These are phyloP conservation scores for Phengaris arion DNA, from an alignment of 2,888 invertebrate species.

Conservation along the genomic window DNA sequence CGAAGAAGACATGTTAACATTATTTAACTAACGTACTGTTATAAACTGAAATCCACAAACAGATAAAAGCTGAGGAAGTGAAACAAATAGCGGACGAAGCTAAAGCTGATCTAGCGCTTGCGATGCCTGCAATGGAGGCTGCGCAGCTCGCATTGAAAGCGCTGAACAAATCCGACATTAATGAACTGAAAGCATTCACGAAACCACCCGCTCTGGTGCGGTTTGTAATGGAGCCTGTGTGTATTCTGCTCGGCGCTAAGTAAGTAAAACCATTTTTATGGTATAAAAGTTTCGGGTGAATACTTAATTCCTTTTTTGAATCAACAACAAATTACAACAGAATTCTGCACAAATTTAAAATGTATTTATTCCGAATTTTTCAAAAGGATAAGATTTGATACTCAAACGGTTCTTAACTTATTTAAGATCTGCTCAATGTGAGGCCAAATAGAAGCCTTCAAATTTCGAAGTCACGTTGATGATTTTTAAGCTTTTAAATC, in stretches of 20 bases:
- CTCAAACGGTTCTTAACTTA: no score
- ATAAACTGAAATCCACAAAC: slow-evolving; percentile 25
- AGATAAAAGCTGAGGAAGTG: slow-evolving; percentile 91
- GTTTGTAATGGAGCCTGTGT: slow-evolving; percentile 95
- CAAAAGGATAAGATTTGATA: no score
- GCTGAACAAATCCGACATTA: slow-evolving; percentile 93
- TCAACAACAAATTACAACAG: slow-evolving; percentile 21
- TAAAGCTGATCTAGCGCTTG: slow-evolving; percentile 91
- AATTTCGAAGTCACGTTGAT: no score
- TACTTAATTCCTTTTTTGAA: background rate
- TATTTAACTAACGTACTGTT: no score
- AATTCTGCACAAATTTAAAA: background rate
- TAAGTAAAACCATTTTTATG: slow-evolving; percentile 58
- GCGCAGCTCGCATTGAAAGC: slow-evolving; percentile 91
- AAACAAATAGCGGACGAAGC: slow-evolving; percentile 91
- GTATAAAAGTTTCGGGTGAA: background rate
- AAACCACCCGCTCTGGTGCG: slow-evolving; percentile 92
- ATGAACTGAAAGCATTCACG: slow-evolving; percentile 92
- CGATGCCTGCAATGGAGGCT: slow-evolving; percentile 91
- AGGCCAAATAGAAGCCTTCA: no score
- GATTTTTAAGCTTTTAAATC: slow-evolving; percentile 29
- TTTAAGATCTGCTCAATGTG: no score
- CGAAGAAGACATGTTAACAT: no score
- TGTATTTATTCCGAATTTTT: no score
- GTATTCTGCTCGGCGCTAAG: slow-evolving; percentile 90